Conservation (phyloP, 2,797 vertebrate species). For the Neopelma chrysocephalum region DNA sequence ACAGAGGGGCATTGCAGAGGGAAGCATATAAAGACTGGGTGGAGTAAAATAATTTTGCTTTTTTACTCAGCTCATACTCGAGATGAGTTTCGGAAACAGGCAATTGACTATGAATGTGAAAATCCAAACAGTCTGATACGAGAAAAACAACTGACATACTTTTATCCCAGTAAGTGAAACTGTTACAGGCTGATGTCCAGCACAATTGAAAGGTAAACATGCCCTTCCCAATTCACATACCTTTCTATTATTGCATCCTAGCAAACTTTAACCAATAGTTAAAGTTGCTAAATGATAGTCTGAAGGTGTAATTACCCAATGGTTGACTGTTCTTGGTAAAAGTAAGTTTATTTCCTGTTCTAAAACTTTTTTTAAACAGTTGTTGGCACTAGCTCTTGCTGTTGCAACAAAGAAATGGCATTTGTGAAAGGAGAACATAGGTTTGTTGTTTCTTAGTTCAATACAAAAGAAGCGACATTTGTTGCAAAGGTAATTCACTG, state of each 20-base stretch:
- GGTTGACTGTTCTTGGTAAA: neutral
- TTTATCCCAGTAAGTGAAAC: neutral
- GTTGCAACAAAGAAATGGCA: neutral
- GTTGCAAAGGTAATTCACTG: neutral
- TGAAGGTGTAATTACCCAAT: neutral
- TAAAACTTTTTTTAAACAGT: neutral
- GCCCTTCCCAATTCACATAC: constrained; percentile 4
- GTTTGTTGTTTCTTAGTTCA: neutral
- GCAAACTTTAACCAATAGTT: constrained; percentile 22
- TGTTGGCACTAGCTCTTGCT: neutral
- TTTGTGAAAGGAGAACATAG: neutral
- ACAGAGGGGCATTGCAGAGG: neutral
- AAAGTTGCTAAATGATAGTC: neutral
- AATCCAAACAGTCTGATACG: neutral
- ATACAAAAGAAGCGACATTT: neutral
- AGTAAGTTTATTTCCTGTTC: constrained; percentile 1
- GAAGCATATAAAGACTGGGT: neutral
- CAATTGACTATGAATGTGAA: neutral
- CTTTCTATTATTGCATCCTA: constrained; percentile 34
- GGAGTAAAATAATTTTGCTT: neutral
- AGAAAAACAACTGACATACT: neutral
- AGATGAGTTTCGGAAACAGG: neutral
- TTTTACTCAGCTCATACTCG: neutral
- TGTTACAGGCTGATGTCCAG: neutral
- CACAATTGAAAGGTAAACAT: neutral